Evolutionary conservation across 1,140 invertebrate genomes (phyloP).

Genomic region (Dinoponera quadriceps): DNA sequence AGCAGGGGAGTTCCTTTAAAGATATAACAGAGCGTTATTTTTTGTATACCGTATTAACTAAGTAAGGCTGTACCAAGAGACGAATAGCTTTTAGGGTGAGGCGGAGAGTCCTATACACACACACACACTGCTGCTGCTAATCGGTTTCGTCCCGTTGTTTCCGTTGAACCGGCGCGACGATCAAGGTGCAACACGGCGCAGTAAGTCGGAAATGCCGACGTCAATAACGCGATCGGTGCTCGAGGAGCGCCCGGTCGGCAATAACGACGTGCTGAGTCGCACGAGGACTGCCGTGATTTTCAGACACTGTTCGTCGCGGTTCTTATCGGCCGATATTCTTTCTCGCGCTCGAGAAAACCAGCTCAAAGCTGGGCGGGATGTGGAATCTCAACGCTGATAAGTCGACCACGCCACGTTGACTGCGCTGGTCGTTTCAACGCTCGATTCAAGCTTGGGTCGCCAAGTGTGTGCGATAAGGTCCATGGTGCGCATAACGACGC

Average conservation of each 20-base stretch:
- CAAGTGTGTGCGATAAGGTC: too few relatives aligned
- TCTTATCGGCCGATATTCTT: conserved; percentile 11
- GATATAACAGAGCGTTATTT: conserved; percentile 77
- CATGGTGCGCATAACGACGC: too few relatives aligned
- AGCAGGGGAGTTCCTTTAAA: conserved; percentile 77
- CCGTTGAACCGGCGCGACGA: too few relatives aligned
- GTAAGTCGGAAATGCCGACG: not conserved
- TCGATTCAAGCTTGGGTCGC: too few relatives aligned
- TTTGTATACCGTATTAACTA: conserved; percentile 74
- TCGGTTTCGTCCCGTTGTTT: too few relatives aligned
- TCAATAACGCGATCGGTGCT: conserved; percentile 36
- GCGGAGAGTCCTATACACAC: conserved; percentile 52
- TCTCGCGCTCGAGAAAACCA: not conserved
- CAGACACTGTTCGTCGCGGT: not conserved
- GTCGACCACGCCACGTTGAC: too few relatives aligned
- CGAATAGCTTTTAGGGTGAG: conserved; percentile 59
- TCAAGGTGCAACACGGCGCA: conserved; percentile 41
- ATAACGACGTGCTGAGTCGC: not conserved
- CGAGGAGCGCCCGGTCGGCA: not conserved
- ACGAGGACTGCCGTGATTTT: conserved; percentile 32
- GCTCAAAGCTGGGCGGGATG: not conserved
- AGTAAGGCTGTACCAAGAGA: conserved; percentile 72
- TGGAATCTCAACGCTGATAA: conserved; percentile 3
- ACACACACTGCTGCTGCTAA: conserved; percentile 46
- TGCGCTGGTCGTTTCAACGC: too few relatives aligned